Conservation (phyloP, 2,113 vertebrate genomes). For the Caranx ignobilis region DNA sequence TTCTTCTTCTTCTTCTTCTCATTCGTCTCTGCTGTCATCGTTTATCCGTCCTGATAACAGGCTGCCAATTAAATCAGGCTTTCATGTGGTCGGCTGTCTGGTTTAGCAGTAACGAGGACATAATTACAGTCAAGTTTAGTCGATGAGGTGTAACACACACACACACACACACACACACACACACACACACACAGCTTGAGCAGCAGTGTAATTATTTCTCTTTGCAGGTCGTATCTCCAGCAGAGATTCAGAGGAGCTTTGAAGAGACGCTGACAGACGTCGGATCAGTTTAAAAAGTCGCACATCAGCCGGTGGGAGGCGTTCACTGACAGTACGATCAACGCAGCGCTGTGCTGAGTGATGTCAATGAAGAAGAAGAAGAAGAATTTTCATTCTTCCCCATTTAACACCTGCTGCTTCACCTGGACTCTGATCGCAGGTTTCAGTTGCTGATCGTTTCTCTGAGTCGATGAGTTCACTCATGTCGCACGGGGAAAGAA, state of each 20-base stretch:
- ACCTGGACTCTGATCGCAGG: too few species aligned
- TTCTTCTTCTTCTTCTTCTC: neutral
- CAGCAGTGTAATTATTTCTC: conserved; percentile 36
- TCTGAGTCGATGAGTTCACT: too few species aligned
- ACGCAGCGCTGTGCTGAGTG: too few species aligned
- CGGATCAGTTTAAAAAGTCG: neutral
- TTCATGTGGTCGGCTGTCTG: conserved; percentile 25
- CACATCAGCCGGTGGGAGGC: conserved; percentile 1
- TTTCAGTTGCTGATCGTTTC: too few species aligned
- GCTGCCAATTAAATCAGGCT: conserved; percentile 40
- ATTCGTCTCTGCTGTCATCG: neutral
- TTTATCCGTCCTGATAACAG: conserved; percentile 43
- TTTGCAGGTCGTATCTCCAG: conserved; percentile 32
- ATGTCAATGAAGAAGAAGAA: too few species aligned
- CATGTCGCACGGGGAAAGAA: too few species aligned
- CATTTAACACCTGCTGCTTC: too few species aligned
- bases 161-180: conserved; percentile 16
- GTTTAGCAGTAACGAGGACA: conserved; percentile 16
- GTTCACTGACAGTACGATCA: neutral
- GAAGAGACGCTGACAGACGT: conserved; percentile 20
- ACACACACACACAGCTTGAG: conserved; percentile 5
- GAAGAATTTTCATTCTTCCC: too few species aligned
- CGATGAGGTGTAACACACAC: conserved; percentile 34
- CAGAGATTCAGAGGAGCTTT: conserved; percentile 41
- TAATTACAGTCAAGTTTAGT: conserved; percentile 36